Base-by-base conservation (phyloP, 2,113 vertebrate genomes). In the Paraplagusia blochii region DNA sequence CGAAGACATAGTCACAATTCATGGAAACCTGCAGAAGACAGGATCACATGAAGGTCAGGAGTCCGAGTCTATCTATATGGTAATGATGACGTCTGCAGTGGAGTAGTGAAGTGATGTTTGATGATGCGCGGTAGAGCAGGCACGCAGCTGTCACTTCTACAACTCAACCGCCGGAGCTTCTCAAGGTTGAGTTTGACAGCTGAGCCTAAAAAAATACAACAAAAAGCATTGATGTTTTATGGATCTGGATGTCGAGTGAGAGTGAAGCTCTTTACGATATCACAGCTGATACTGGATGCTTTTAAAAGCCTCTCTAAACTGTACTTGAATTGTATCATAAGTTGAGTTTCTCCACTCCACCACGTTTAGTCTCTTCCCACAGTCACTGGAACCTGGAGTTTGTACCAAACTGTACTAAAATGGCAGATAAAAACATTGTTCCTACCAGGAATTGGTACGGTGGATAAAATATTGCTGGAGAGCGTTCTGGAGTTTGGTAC, bases 1-100 rank as follows among this genome's bases (percentile, higher is more conserved):
- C 97, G 0, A 94, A 99, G 75, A 99, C 94, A 0, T 99, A 99
- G 87, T 99, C 97, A 0, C 97, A 99, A 88, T 93, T 96, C 90
- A 93, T 95, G 87, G 97, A 99, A 14, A 98, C 97, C 97, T 91
- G 69, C 46, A 43, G 53, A 5, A 73, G 15, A 36, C 9, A 18
- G 11, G 66, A 81, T 77, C 22, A 29, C 22, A 29, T 29, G 54
- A 74, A 34, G 62, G 75, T 72, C 53, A 76, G 44, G 49, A 40
- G 70, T 85, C 80, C 81, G 69, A 67, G 63, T 51, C 67, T 61
- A 67, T 81, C 74, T 79, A 66, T 82, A 83, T 81, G 82, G 48
- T 76, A 77, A 82, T 72, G 76, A 64, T 52, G 35, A 58, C 11
- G 3, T 12, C 11, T 3, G 16, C 16, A 54, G 44, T 36, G 8